phyloP scores from a whole-genome alignment of 2,797 vertebrate genomes.

The Pseudochromis fuscus region DNA sequence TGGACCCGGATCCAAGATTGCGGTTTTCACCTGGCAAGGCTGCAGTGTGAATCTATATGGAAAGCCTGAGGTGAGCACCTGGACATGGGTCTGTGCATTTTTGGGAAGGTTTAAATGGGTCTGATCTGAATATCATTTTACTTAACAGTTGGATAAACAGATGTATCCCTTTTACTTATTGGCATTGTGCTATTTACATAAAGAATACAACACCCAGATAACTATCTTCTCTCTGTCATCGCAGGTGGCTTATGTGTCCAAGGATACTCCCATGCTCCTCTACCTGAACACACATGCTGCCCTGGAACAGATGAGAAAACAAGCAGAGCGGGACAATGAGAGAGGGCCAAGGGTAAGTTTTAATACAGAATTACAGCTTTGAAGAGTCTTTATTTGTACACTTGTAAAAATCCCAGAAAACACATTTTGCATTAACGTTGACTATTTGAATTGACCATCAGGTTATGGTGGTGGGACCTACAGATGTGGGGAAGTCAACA shows the following conservation, averaged over 20 bases:
- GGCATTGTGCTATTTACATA: constrained; percentile 5
- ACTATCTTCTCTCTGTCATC: constrained; percentile 3
- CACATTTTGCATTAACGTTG: neutral
- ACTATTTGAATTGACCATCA: constrained; percentile 65
- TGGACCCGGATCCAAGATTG: constrained; percentile 94
- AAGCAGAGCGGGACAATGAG: constrained; percentile 95
- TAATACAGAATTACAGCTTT: neutral
- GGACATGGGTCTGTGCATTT: neutral
- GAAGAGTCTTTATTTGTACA: neutral
- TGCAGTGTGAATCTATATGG: constrained; percentile 94
- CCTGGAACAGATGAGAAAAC: constrained; percentile 97
- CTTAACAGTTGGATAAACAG: neutral
- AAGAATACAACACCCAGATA: constrained; percentile 7
- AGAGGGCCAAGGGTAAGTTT: constrained; percentile 91
- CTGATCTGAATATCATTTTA: neutral
- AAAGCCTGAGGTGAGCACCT: constrained; percentile 89
- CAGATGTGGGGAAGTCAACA: constrained; percentile 97
- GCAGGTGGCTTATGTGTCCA: constrained; percentile 87
- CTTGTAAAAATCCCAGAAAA: neutral
- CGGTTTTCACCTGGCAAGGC: constrained; percentile 98
- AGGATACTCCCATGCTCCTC: constrained; percentile 96
- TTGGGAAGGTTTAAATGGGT: neutral
- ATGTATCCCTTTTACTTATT: neutral
- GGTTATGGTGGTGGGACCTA: constrained; percentile 97
- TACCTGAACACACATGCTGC: constrained; percentile 98